Percentiles rank a stretch among this genome's conserved stretches.
phyloP scores from a whole-genome alignment of 2,113 vertebrate genomes.

The Carlito syrichta region DNA sequence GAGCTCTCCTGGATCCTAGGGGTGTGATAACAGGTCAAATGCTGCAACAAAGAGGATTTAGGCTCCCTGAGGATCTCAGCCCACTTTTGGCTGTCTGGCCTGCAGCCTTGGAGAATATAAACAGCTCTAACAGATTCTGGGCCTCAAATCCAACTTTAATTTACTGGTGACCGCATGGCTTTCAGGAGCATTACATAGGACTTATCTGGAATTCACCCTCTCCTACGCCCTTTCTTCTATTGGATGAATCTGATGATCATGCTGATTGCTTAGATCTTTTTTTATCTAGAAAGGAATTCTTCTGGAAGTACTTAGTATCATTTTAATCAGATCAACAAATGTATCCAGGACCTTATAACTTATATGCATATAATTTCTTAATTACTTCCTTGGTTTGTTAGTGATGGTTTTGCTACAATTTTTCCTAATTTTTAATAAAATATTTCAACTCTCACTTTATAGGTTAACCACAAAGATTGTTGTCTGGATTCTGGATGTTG shows the following conservation, averaged over 20 bases:
- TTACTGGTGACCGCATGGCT: slow-evolving; percentile 64
- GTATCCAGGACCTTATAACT: slow-evolving; percentile 35
- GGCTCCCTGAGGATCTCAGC: background rate
- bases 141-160: slow-evolving; percentile 64
- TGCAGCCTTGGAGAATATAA: slow-evolving; percentile 36
- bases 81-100: slow-evolving; percentile 32
- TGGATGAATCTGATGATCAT: slow-evolving; percentile 63
- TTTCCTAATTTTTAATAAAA: slow-evolving; percentile 31
- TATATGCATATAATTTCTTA: slow-evolving; percentile 54
- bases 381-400: slow-evolving; percentile 33
- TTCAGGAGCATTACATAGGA: slow-evolving; percentile 59
- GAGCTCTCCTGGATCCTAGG: slow-evolving; percentile 22
- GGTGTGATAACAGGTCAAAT: background rate
- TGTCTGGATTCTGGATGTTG: background rate
- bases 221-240: slow-evolving; percentile 63
- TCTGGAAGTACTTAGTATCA: slow-evolving; percentile 68
- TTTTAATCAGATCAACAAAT: slow-evolving; percentile 65
- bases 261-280: slow-evolving; percentile 69
- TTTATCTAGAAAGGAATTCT: slow-evolving; percentile 67
- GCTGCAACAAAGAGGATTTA: background rate
- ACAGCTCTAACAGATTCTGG: slow-evolving; percentile 50
- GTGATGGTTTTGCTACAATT: background rate
- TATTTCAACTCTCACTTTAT: background rate
- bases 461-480: slow-evolving; percentile 32
- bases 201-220: slow-evolving; percentile 68